Evolutionary conservation across 92 coral and sea anemone genomes (phyloP).

Genomic region (Palythoa caribaeorum): DNA sequence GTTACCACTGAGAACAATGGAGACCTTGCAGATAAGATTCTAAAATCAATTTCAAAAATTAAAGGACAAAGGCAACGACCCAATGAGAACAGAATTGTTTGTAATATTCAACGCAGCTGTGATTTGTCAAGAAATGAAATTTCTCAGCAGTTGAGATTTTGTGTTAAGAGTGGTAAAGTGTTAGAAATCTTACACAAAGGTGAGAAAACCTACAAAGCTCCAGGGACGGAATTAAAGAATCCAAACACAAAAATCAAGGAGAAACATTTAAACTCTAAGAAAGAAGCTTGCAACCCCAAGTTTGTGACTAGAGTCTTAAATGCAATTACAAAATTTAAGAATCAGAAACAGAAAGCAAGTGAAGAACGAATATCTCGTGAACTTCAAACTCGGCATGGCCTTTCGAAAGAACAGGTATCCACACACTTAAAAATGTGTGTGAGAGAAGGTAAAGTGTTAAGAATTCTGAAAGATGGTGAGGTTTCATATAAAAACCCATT

Average conservation of each 20-base stretch:
- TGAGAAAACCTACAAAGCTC: slow-evolving; percentile 51
- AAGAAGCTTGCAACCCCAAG: neutral
- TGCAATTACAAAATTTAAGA: slow-evolving; percentile 60
- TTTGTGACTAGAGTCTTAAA: slow-evolving; percentile 50
- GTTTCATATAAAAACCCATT: slow-evolving; percentile 55
- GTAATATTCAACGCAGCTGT: slow-evolving; percentile 38
- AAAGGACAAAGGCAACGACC: slow-evolving; percentile 59
- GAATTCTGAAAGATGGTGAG: slow-evolving; percentile 49
- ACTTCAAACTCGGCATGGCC: slow-evolving; percentile 50
- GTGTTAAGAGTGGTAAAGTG: slow-evolving; percentile 58
- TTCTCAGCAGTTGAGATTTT: slow-evolving; percentile 51
- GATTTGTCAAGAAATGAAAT: slow-evolving; percentile 45
- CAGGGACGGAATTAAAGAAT: slow-evolving; percentile 45
- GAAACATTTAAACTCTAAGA: neutral
- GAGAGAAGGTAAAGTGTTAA: slow-evolving; percentile 53
- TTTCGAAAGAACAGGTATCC: slow-evolving; percentile 44
- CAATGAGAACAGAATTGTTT: slow-evolving; percentile 56
- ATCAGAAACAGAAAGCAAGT: slow-evolving; percentile 63
- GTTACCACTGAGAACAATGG: neutral
- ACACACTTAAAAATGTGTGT: slow-evolving; percentile 58
- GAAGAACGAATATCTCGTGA: slow-evolving; percentile 62
- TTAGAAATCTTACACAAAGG: slow-evolving; percentile 41
- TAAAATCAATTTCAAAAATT: slow-evolving; percentile 30
- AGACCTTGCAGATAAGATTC: slow-evolving; percentile 1
- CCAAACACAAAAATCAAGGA: slow-evolving; percentile 28